Percentiles rank a stretch among this genome's conserved stretches.
Evolutionary conservation across 2,113 vertebrate species (phyloP).

Genomic region (Fregata magnificens): DNA sequence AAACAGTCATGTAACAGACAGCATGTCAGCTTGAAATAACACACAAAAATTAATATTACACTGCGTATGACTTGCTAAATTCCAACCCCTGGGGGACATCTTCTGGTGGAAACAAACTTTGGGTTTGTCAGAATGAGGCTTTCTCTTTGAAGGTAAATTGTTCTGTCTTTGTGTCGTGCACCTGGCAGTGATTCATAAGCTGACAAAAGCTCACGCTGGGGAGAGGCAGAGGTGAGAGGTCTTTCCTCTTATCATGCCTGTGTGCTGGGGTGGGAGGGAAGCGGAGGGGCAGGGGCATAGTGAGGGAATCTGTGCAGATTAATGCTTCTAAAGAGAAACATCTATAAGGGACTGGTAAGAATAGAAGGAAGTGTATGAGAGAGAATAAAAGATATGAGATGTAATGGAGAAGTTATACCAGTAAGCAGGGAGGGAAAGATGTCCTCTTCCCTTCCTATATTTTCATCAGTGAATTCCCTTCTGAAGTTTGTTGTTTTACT

Average conservation of each 20-base stretch:
- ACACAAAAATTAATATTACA: slow-evolving; percentile 36
- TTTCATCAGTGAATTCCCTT: neutral
- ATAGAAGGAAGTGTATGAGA: neutral
- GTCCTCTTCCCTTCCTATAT: neutral
- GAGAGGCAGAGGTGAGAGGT: neutral
- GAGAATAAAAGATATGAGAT: neutral
- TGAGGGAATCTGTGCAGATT: neutral
- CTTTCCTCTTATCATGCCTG: neutral
- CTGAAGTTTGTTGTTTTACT: neutral
- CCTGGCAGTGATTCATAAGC: neutral
- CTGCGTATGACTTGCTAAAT: slow-evolving; percentile 19
- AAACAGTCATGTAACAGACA: slow-evolving; percentile 13
- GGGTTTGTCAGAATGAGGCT: slow-evolving; percentile 17
- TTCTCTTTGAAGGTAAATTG: neutral
- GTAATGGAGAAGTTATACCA: neutral
- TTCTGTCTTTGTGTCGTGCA: neutral
- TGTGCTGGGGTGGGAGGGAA: neutral
- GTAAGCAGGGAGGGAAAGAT: neutral
- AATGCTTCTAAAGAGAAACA: neutral
- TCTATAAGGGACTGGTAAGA: neutral
- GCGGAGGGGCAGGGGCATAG: neutral
- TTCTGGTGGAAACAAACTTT: slow-evolving; percentile 30
- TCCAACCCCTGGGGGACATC: neutral
- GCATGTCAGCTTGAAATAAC: slow-evolving; percentile 24
- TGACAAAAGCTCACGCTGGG: neutral